phyloP scores from a whole-genome alignment of 2,797 vertebrate genomes.

The Ptychobarbus kaznakovi region DNA sequence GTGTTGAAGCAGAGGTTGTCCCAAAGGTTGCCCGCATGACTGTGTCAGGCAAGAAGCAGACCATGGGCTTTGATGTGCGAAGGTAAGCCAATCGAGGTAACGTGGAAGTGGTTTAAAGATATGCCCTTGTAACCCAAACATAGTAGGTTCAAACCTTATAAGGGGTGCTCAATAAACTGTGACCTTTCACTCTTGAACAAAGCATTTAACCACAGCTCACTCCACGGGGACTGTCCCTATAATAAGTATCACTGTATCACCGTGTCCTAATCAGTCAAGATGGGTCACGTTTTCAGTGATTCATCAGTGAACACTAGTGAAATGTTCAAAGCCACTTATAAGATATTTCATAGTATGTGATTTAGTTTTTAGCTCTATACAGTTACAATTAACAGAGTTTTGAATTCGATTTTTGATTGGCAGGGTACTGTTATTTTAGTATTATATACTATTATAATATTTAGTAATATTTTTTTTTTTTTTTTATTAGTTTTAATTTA shows the following conservation, averaged over 20 bases:
- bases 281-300: not conserved
- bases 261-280: not conserved
- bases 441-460: not conserved
- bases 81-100: conserved; percentile 77
- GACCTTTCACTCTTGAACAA: not conserved
- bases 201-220: not conserved
- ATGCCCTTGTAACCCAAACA: not conserved
- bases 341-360: not conserved
- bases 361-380: not conserved
- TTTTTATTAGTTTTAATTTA: not conserved
- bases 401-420: not conserved
- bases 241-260: not conserved
- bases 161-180: not conserved
- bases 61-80: conserved; percentile 96
- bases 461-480: not conserved
- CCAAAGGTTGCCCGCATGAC: conserved; percentile 98
- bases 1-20: conserved; percentile 88
- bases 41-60: conserved; percentile 96
- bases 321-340: not conserved
- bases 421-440: not conserved
- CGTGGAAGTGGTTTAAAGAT: conserved; percentile 8
- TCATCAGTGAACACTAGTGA: not conserved
- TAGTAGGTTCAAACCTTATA: not conserved
- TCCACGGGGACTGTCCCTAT: conserved; percentile 7
- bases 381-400: not conserved